Base-by-base conservation (phyloP, 37 sponge, comb jelly and placozoan species). In the Haliclona indistincta region DNA sequence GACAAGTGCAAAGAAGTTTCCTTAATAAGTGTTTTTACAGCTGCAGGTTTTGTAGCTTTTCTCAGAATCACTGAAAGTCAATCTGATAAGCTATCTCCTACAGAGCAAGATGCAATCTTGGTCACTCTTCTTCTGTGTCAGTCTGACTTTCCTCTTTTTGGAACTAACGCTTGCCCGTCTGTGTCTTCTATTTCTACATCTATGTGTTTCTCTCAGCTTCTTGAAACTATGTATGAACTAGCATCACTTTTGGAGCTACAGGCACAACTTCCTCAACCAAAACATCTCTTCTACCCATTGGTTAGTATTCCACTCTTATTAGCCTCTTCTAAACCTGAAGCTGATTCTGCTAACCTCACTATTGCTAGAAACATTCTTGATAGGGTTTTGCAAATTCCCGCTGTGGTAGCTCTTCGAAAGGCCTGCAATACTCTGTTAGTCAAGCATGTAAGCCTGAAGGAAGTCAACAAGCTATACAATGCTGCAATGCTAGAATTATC, bases 61-160 rank as follows among this genome's bases (percentile, higher is more conserved):
- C n/a, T n/a, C n/a, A n/a, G n/a, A n/a, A n/a, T n/a, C n/a, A n/a
- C n/a, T n/a, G n/a, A n/a, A n/a, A n/a, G n/a, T n/a, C n/a, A n/a
- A n/a, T n/a, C n/a, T n/a, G n/a, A n/a, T n/a, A n/a, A n/a, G 39
- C 7, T 79, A 32, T 15, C 42, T 39, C 32, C 64, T 29, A 63
- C 52, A 0, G 83, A 83, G 23, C 38, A 68, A 17, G 70, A 84
- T 25, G 85, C 85, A 20, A 61, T 84, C 1, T 19, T 77, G 2
- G 63, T 76, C 19, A 64, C 78, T 15, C 47, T 43, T 53, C 30
- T 84, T 38, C 30, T 44, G 11, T 76, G 54, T 33, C 13, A 28
- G 2, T 39, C 64, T 11, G 55, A 26, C 3, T 5, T 64, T 26
- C 77, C 78, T 19, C 54, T 63, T 23, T 51, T 10, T 23, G 23